These are phyloP conservation scores for Siniperca scherzeri DNA, from an alignment of 2,797 vertebrate species.

Conservation along the genomic window DNA sequence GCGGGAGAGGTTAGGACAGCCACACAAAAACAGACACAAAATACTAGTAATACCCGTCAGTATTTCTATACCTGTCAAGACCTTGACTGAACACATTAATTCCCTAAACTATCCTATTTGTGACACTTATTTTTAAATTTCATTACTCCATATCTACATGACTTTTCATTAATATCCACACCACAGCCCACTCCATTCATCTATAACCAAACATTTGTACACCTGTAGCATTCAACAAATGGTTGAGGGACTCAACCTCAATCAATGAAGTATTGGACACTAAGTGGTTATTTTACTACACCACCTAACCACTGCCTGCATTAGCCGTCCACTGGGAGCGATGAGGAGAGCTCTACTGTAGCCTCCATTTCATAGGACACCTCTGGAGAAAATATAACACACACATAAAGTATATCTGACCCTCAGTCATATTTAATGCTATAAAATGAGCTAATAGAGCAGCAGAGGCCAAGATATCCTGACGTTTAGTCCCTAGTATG, in stretches of 20 bases:
- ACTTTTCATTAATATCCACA: conserved; percentile 1
- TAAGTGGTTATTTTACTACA: neutral
- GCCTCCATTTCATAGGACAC: neutral
- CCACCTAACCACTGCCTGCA: neutral
- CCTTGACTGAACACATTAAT: neutral
- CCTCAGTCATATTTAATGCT: conserved; percentile 15
- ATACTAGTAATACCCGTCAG: neutral
- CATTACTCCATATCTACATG: neutral
- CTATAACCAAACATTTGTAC: neutral
- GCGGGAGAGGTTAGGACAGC: neutral
- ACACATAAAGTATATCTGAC: neutral
- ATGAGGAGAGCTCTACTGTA: neutral
- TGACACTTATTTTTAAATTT: neutral
- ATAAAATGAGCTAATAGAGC: conserved; percentile 9
- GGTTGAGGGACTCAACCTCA: neutral
- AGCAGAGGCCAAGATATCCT: neutral
- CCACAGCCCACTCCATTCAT: neutral
- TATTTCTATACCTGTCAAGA: neutral
- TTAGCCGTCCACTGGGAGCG: neutral
- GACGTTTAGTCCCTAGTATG: neutral
- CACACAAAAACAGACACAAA: neutral
- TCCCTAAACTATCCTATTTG: neutral
- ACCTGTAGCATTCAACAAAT: conserved; percentile 10
- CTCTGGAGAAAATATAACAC: conserved; percentile 3
- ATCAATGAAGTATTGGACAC: neutral